Base-by-base conservation (phyloP, 2,797 vertebrate genomes). In the Mormyrops attenuatus region DNA sequence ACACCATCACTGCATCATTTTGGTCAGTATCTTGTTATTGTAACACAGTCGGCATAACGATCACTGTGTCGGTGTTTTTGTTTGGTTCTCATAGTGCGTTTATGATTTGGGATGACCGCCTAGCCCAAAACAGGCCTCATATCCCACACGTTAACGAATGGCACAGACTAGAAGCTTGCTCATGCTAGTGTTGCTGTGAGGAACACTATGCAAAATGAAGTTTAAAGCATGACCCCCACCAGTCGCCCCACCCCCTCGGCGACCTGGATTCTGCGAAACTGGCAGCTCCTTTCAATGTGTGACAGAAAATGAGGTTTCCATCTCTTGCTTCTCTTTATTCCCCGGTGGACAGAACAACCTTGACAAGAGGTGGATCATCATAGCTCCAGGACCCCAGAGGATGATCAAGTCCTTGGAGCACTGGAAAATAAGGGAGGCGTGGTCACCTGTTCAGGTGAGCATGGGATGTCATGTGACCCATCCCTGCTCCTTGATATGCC, bases 231-330 rank as follows among this genome's bases (percentile, higher is more conserved):
- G 52, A 87, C 13, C n/a, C 49, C 49, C 30, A 38, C 49, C 84
- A 80, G 38, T 6, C 2, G 5, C 66, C 66, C 66, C 38, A 69
- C 53, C 85, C 85, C 34, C 53, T 17, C 50, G 2, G 30, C 38
- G 85, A 60, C 85, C 85, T 41, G 85, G 53, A 55, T 87, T 87
- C 85, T 53, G 34, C 85, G 20, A 87, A 57, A 57, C 85, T 57
- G 34, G n/a, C 52, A 38, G 34, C 53, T 60, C 86, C 34, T 87
- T 60, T 87, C 52, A 80, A 82, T 34, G 44, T 84, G 41, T 84
- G 50, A 82, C 20, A 88, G 69, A 34, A 87, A 80, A 63, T 87
- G 52, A 88, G 66, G 41, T 88, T 88, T 90, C 22, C 85, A 84
- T 52, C 47, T 89, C 53, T 89, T 60, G 6, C 60, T 44, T 41